phyloP scores from a whole-genome alignment of 2,797 vertebrate genomes.

The Gymnocypris eckloni region DNA sequence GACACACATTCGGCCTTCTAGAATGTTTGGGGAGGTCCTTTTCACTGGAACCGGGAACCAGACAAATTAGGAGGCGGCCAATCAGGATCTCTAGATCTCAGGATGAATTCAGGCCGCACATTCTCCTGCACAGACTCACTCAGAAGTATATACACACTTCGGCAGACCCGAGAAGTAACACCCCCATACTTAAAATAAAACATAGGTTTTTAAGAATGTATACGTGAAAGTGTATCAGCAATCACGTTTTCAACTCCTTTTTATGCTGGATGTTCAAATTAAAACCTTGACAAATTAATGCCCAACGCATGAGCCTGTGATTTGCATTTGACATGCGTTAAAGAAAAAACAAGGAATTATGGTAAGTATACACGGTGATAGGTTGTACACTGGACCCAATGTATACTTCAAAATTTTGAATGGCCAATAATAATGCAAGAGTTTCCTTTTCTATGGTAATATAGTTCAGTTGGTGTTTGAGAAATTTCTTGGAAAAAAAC shows the following conservation, averaged over 20 bases:
- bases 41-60: no score
- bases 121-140: no score
- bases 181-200: background rate
- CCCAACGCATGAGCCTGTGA: slow-evolving; percentile 23
- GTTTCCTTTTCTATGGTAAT: background rate
- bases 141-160: no score
- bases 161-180: background rate
- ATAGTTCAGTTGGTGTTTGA: slow-evolving; percentile 11
- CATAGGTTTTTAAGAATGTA: background rate
- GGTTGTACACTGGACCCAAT: background rate
- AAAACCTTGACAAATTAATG: background rate
- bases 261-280: background rate
- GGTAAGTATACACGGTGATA: slow-evolving; percentile 16
- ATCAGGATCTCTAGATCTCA: no score
- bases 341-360: slow-evolving; percentile 11
- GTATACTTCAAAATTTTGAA: slow-evolving; percentile 45
- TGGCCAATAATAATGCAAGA: background rate
- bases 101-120: no score
- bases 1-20: no score
- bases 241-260: background rate
- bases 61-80: no score
- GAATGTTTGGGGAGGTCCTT: no score
- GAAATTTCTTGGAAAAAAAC: slow-evolving; percentile 30
- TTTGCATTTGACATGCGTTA: background rate
- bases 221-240: background rate